Evolutionary conservation across 92 coral and sea anemone genomes (phyloP), one percentile per base, ranked within the genome.

Genomic region (Nematostella vectensis): DNA sequence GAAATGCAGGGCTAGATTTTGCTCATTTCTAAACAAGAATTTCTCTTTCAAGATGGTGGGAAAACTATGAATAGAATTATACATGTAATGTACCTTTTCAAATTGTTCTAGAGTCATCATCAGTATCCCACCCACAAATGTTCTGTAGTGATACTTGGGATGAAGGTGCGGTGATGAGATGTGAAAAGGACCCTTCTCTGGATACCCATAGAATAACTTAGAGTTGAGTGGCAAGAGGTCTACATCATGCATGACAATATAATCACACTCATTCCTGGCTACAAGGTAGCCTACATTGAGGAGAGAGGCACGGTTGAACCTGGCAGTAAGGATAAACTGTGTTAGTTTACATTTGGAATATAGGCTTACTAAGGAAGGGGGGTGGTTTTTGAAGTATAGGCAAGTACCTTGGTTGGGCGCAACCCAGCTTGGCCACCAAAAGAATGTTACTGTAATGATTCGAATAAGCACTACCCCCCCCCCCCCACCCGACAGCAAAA

Each of bases 211-310:
- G 39, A 77, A 76, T 33, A 91, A 74, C 49, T 82, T 81, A 37
- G 85, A 71, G 57, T 91, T 86, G 9, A 91, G 59, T 26, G 98
- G 98, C 43, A 91, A 64, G 2, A 91, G 67, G 64, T 91, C 98
- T 28, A 91, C 98, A 27, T 91, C 98, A 65, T 91, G 98, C 98
- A 91, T 91, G 28, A 85, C 95, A 52, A 91, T 70, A 59, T 91
- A 91, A 65, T 91, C 98, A 75, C 98, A 91, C 36, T 79, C 65
- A 44, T 91, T 80, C 51, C 79, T 73, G 40, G 98, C 98, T 23
- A 68, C 71, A 45, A 91, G 55, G 62, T 57, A 91, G 25, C 98
- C 98, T 47, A 71, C 88, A 71, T 91, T 91, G 38, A 91, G 62
- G 13, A 91, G 82, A 11, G 96, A 67, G 24, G 98, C 98, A 58